Conservation (phyloP, 2,888 invertebrate species). For the Drosophila maculinotata region DNA sequence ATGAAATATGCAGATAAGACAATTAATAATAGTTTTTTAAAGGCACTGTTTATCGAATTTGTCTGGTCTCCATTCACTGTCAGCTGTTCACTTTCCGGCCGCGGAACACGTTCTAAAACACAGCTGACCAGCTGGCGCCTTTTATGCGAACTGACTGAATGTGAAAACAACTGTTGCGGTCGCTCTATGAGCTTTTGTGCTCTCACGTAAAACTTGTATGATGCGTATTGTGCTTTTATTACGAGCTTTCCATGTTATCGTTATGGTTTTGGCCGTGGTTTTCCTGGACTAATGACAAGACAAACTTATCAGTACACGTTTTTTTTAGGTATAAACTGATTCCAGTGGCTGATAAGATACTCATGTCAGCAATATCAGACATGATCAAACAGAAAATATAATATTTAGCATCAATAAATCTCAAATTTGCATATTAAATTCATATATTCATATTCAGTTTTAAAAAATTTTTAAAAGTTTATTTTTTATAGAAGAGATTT, state of each 20-base stretch:
- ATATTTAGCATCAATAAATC: background rate
- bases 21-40: constrained; percentile 7
- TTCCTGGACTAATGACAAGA: background rate
- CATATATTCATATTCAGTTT: background rate
- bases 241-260: background rate
- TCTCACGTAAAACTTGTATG: background rate
- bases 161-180: constrained; percentile 39
- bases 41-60: background rate
- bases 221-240: background rate
- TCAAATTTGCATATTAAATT: background rate
- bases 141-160: constrained; percentile 31
- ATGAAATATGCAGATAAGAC: constrained; percentile 4
- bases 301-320: constrained; percentile 2
- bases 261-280: background rate
- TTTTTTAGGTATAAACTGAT: background rate
- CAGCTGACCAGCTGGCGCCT: constrained; percentile 25
- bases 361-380: background rate
- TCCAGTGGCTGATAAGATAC: constrained; percentile 1
- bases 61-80: constrained; percentile 5
- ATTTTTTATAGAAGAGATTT: no score
- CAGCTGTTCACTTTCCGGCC: constrained; percentile 37
- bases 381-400: background rate
- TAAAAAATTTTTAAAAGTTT: no score
- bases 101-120: constrained; percentile 38
- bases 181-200: constrained; percentile 4